Evolutionary conservation across 2,888 invertebrate genomes (phyloP), one percentile per base, ranked within the genome.

Genomic region (Himalopsyche tibetana): DNA sequence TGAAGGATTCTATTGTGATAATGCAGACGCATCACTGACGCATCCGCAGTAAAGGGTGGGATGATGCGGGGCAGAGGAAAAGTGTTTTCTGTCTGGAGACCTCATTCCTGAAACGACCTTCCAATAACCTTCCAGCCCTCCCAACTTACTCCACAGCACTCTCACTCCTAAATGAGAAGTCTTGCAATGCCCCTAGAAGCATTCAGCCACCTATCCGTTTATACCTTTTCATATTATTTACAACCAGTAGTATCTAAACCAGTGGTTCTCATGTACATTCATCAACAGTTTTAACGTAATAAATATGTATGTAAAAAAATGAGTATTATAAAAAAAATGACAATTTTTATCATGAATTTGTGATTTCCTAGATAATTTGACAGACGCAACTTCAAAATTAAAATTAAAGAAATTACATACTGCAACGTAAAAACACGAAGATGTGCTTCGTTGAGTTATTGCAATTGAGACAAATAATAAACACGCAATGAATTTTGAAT

Each of bases 71-170:
- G 69, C 19, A 36, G 55, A 38, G 55, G 55, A 45, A 55, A 83
- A 83, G 82, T 28, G 51, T 82, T 56, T 79, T 12, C 80, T 55
- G 92, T 91, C 92, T 91, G 92, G 90, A 63, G 91, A 90, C 90
- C 91, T 91, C 91, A 91, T 91, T 91, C 91, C 91, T 91, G 91
- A 91, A 91, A 55, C 56, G 87, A 88, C 89, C 87, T 88, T 88
- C 85, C 88, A 63, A 85, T 84, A 88, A 88, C 87, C 87, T 86
- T 87, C 86, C 85, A 55, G 69, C 79, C 86, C 80, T 80, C 84
- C 81, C 85, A 82, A 80, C 63, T 74, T 28, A 42, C 55, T 83
- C 56, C 79, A 17, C 19, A 56, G 40, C 79, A 55, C 63, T 56
- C 74, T 55, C 82, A 55, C 82, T 84, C 56, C 36, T 81, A 36